Percentiles rank a stretch among this genome's conserved stretches.
phyloP scores from a whole-genome alignment of 2,113 vertebrate genomes.

The Calidris pygmaea region DNA sequence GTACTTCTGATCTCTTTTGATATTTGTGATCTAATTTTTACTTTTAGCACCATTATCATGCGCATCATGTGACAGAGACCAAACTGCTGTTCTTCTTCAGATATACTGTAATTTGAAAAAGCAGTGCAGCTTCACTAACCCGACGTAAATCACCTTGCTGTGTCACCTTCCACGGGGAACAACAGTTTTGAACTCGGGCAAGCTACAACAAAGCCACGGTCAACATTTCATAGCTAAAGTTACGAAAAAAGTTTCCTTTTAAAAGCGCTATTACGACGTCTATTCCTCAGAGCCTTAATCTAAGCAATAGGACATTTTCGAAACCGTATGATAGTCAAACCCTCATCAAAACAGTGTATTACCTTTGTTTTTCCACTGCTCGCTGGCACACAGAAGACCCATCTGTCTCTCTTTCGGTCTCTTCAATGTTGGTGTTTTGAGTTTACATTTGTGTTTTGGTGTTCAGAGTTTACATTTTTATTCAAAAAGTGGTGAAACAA shows the following conservation, averaged over 20 bases:
- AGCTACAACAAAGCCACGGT: background rate
- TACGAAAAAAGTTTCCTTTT: background rate
- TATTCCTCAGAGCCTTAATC: background rate
- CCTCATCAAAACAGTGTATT: background rate
- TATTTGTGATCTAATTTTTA: background rate
- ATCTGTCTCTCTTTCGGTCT: background rate
- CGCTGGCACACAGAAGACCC: background rate
- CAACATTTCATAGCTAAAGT: background rate
- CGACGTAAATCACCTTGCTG: background rate
- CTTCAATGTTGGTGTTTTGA: background rate
- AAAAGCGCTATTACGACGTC: accelerated
- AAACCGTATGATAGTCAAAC: background rate
- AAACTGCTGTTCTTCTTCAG: background rate
- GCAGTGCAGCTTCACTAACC: background rate
- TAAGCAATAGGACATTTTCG: background rate
- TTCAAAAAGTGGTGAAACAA: background rate
- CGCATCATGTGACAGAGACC: background rate
- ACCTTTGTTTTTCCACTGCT: background rate
- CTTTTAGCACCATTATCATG: background rate
- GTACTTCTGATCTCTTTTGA: background rate
- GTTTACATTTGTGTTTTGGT: no score
- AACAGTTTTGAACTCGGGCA: background rate
- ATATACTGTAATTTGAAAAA: background rate
- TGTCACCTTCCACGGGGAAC: background rate
- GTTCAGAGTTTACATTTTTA: background rate